These are phyloP conservation scores for Mesopsocus fuscifrons DNA, from an alignment of 2,888 invertebrate genomes.

Conservation along the genomic window DNA sequence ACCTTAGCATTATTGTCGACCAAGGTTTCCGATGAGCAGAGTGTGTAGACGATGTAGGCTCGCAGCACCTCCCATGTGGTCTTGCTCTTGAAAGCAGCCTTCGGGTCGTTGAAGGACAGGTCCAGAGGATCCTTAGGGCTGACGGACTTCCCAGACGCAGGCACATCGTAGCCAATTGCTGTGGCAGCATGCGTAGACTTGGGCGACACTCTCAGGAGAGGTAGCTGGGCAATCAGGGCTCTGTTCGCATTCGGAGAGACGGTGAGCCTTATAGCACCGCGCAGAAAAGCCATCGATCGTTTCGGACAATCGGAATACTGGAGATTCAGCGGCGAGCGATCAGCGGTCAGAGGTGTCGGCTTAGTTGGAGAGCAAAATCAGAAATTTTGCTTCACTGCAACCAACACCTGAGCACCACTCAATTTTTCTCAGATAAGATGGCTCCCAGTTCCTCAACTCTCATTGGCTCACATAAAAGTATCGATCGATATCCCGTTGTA, in stretches of 20 bases:
- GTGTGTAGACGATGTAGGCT: constrained; percentile 76
- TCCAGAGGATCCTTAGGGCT: constrained; percentile 47
- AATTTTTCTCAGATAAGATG: too few relatives aligned
- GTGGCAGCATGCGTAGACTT: constrained; percentile 12
- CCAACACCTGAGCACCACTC: too few relatives aligned
- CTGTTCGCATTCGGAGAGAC: constrained; percentile 17
- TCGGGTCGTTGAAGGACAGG: constrained; percentile 68
- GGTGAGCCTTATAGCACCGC: constrained; percentile 26
- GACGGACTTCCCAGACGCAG: constrained; percentile 8
- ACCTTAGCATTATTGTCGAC: constrained; percentile 90
- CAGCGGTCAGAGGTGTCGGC: too few relatives aligned
- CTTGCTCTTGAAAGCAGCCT: constrained; percentile 89
- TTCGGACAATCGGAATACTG: too few relatives aligned
- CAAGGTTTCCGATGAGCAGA: constrained; percentile 71
- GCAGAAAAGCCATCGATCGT: constrained; percentile 28
- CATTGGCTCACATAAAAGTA: too few relatives aligned
- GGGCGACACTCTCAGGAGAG: background rate
- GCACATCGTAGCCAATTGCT: constrained; percentile 12
- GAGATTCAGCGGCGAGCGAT: too few relatives aligned
- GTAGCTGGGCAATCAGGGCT: background rate
- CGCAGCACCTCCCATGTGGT: constrained; percentile 79
- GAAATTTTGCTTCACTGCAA: too few relatives aligned
- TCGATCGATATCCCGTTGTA: too few relatives aligned
- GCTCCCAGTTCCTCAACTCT: too few relatives aligned
- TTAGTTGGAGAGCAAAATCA: too few relatives aligned